These are phyloP conservation scores for Oryctolagus cuniculus DNA, from an alignment of 2,113 vertebrate genomes.

Conservation along the genomic window DNA sequence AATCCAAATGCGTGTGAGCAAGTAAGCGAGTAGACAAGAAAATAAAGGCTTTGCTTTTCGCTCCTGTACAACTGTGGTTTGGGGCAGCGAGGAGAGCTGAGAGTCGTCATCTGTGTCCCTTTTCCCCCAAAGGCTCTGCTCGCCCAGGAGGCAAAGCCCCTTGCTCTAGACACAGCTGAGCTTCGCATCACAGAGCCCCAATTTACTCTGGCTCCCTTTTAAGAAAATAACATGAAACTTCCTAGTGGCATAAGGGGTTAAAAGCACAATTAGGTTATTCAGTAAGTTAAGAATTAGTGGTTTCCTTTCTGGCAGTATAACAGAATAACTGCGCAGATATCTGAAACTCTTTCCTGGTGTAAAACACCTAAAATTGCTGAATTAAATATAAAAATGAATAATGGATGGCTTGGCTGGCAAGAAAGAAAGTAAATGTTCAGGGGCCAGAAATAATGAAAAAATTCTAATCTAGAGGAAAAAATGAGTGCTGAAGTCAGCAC, in stretches of 20 bases:
- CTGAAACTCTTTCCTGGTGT: neutral
- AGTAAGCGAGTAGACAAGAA: neutral
- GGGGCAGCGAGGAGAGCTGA: too few relatives aligned
- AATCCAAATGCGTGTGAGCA: neutral
- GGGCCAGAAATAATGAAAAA: slow-evolving; percentile 46
- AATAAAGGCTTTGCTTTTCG: neutral
- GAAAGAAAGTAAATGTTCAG: slow-evolving; percentile 41
- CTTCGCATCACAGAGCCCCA: neutral
- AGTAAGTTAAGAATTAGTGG: neutral
- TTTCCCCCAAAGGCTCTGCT: neutral
- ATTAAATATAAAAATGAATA: slow-evolving; percentile 58
- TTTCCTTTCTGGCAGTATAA: neutral
- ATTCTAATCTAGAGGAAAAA: neutral
- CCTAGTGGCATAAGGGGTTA: neutral
- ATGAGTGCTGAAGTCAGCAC: slow-evolving; percentile 25
- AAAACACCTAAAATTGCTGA: slow-evolving; percentile 51
- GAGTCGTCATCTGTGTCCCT: neutral
- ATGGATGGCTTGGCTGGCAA: slow-evolving; percentile 33
- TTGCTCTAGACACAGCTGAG: neutral
- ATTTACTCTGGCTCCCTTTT: neutral
- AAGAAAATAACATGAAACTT: neutral
- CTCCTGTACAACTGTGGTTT: too few relatives aligned
- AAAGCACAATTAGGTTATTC: neutral
- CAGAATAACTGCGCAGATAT: neutral
- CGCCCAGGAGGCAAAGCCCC: neutral